Evolutionary conservation across 2,797 vertebrate species (phyloP).

Genomic region (Pipistrellus pygmaeus): DNA sequence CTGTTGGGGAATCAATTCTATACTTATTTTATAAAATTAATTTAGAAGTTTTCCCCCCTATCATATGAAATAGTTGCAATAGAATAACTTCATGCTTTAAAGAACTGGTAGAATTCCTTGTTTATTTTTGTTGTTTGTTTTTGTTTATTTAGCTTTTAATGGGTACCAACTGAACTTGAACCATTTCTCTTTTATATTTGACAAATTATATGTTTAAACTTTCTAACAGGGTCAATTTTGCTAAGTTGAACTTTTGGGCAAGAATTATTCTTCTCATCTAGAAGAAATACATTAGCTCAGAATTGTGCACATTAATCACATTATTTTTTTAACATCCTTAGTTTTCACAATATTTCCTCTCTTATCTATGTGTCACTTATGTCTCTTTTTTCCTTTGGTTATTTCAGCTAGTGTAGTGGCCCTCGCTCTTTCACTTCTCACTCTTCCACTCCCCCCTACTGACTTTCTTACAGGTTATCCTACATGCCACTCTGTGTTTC

Average conservation of each 20-base stretch:
- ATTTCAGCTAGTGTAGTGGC: not conserved
- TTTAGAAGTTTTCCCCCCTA: not conserved
- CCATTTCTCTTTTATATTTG: not conserved
- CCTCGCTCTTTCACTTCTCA: not conserved
- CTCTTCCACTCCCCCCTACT: not conserved
- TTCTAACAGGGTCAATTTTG: not conserved
- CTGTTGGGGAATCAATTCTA: not conserved
- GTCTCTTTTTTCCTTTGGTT: not conserved
- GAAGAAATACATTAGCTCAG: not conserved
- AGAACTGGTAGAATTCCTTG: not conserved
- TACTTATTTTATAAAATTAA: not conserved
- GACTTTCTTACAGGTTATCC: not conserved
- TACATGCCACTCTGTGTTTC: not conserved
- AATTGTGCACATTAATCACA: not conserved
- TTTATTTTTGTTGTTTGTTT: not conserved
- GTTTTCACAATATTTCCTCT: not conserved
- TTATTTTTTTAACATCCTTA: not conserved
- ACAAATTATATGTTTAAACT: not conserved
- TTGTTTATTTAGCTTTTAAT: not conserved
- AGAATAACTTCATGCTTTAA: not conserved
- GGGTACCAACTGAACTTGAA: not conserved
- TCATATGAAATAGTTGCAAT: not conserved
- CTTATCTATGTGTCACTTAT: not conserved
- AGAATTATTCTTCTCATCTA: not conserved
- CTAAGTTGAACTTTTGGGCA: not conserved